Conservation (phyloP, 1,140 invertebrate species). For the Adelges cooleyi region DNA sequence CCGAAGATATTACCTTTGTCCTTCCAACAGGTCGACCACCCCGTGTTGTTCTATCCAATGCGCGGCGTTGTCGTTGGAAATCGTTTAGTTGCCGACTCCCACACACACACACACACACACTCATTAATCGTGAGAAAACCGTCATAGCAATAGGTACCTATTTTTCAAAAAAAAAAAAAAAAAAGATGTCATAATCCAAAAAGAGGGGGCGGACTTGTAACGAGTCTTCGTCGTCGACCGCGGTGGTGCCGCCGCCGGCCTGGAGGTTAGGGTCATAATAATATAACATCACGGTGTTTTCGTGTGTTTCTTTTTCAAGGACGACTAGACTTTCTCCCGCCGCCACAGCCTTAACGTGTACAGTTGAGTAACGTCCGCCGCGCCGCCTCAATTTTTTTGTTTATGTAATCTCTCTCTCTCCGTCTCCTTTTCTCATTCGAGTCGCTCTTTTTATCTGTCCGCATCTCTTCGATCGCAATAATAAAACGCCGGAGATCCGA, state of each 20-base stretch:
- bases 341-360: too few species aligned
- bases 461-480: too few species aligned
- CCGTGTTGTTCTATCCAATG: conserved; percentile 3
- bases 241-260: background rate
- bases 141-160: background rate
- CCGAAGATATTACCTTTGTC: conserved; percentile 26
- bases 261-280: conserved; percentile 25
- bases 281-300: too few species aligned
- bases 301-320: conserved; percentile 10
- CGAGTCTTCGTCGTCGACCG: background rate
- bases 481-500: too few species aligned
- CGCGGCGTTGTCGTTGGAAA: too few species aligned
- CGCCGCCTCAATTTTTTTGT: too few species aligned
- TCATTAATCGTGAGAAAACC: conserved; percentile 9
- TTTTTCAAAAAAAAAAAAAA: conserved; percentile 4
- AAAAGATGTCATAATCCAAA: background rate
- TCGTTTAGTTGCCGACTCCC: background rate
- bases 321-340: conserved; percentile 24
- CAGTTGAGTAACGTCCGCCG: background rate
- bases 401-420: too few species aligned
- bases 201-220: conserved; percentile 8
- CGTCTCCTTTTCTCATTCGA: too few species aligned
- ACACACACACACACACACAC: background rate
- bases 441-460: too few species aligned
- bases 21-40: conserved; percentile 27